These are phyloP conservation scores for Melanotus villosus DNA, from an alignment of 2,888 invertebrate species.

Conservation along the genomic window DNA sequence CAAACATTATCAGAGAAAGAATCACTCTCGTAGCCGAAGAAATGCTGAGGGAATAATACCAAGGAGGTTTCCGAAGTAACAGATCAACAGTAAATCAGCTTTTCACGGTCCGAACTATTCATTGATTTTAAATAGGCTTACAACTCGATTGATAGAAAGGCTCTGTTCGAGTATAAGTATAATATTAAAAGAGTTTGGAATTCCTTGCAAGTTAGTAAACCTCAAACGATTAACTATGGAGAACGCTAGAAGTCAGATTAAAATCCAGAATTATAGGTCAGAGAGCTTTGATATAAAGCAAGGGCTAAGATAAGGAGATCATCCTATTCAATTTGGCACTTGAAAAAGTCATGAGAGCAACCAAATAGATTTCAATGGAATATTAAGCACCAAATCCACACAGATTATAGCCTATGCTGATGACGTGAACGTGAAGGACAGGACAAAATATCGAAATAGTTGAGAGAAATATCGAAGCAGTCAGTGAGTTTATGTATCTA, in stretches of 20 bases:
- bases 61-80: neutral
- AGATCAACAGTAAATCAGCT: no score
- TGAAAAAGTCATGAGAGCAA: neutral
- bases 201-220: neutral
- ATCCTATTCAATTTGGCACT: neutral
- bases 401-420: neutral
- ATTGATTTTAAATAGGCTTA: no score
- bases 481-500: no score
- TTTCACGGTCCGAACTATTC: no score
- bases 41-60: neutral
- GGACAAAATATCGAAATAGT: no score
- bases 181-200: neutral
- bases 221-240: neutral
- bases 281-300: neutral
- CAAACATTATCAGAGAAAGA: neutral
- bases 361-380: neutral
- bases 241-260: neutral
- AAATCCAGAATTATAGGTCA: neutral
- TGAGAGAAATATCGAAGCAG: no score
- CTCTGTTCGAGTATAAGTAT: neutral
- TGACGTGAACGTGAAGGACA: neutral
- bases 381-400: neutral
- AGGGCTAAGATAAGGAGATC: neutral
- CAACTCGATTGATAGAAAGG: no score
- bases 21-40: neutral